Conservation (phyloP, 2,113 vertebrate genomes). For the Corapipo altera region DNA sequence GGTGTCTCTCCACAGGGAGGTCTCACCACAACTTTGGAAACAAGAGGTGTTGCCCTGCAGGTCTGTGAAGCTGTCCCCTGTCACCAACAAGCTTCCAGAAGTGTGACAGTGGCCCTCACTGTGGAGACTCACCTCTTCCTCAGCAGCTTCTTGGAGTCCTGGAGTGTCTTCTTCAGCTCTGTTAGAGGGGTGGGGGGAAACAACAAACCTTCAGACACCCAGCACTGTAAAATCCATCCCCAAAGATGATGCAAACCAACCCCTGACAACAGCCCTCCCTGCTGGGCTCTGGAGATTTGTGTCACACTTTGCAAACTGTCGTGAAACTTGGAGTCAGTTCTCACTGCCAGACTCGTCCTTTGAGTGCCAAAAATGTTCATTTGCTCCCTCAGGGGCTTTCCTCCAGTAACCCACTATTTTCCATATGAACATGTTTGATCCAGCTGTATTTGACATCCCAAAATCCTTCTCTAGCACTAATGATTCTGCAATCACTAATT, state of each 20-base stretch:
- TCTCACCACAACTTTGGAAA: background rate
- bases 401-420: background rate
- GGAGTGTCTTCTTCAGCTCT: conserved; percentile 73
- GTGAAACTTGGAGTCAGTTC: background rate
- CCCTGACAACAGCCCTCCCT: too few species aligned
- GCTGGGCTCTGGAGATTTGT: background rate
- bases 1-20: background rate
- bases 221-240: background rate
- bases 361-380: background rate
- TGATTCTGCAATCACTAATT: background rate
- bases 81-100: background rate
- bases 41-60: background rate
- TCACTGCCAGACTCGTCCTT: background rate
- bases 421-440: background rate
- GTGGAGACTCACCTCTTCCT: conserved; percentile 77
- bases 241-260: background rate
- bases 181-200: background rate
- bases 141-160: conserved; percentile 78
- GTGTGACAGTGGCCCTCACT: background rate
- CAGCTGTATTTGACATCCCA: background rate
- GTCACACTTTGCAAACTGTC: background rate
- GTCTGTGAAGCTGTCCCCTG: background rate
- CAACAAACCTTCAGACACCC: background rate
- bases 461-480: background rate
- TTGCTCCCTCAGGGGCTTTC: background rate